Base-by-base conservation (phyloP, 1,140 invertebrate genomes). In the Macrosteles quadrilineatus region DNA sequence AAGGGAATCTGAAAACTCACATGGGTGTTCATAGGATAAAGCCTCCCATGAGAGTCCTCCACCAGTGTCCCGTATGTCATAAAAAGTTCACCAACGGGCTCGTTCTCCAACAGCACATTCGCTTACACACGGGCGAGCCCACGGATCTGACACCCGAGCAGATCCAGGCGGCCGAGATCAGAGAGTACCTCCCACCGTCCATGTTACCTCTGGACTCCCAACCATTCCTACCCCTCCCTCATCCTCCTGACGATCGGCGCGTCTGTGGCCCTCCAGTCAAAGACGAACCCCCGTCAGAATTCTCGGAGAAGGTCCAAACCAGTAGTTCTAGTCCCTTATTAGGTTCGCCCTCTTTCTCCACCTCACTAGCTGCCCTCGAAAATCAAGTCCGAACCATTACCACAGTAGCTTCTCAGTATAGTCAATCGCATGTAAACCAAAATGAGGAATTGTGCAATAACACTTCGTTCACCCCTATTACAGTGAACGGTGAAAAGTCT, bases 1-100 rank as follows among this genome's bases (percentile, higher is more conserved):
- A 98, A 83, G 97, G 98, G 25, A 99, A 99, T 82, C 85, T 99
- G 57, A 99, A 99, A 81, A 99, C 97, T 0, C 98, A 99, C 82
- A 99, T 99, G 97, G 96, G 97, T 47, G 97, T 99, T 14, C 97
- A 99, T 83, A 86, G 97, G 67, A 87, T 95, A 45, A 97, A 96
- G 76, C 94, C 94, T 70, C 95, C 95, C 0, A 87, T 96, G 78
- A 82, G 96, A 66, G 92, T 97, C 75, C 86, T 97, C 71, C 96
- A 98, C 79, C 96, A 98, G 80, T 99, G 97, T 81, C 97, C 97
- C 1, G 96, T 99, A 12, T 99, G 97, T 81, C 96, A 98, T 83
- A 98, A 98, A 82, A 96, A 96, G 78, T 98, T 98, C 83, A 93
- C 96, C 30, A 98, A 98, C 79, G 89, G 94, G 1, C 85, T 96